Evolutionary conservation across 1,140 invertebrate species (phyloP), one percentile per base, ranked within the genome.

Genomic region (Drosophila equinoxialis): DNA sequence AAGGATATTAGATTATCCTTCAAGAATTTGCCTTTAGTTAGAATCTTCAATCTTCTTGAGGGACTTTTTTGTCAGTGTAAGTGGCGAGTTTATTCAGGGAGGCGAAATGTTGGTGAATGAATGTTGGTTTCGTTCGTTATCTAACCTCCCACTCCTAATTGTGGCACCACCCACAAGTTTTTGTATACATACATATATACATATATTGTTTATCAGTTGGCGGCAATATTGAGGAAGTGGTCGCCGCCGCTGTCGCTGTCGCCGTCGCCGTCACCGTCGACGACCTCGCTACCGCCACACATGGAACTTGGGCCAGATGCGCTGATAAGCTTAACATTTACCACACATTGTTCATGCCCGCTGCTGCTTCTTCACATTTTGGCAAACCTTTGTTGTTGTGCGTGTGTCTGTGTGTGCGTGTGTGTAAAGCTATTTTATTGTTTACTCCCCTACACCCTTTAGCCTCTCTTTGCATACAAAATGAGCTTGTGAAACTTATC

Each of bases 181-280:
- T 23, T 51, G 8, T 51, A 17, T 17, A 17, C 17, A 17, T 14
- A 17, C 1, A 23, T 23, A 23, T 37, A n/a, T 54, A 17, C 14
- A 5, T 48, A 17, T 51, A 41, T 39, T 55, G 68, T 79, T 86
- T 86, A 87, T 86, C 83, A 87, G 82, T 69, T 58, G 42, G 59
- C 69, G 71, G 68, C 68, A 80, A 64, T 70, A 86, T 85, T 87
- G 73, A 87, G 82, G 82, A 85, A 85, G 79, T 82, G 82, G 67
- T 73, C 42, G 73, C 60, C 62, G 73, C 61, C 74, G 42, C 60
- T 58, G 35, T 11, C 35, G 10, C 35, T 10, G 35, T 35, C 7
- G 8, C 6, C 35, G 35, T 11, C 35, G 10, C 35, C 2, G 35
- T 35, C 7, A 2, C 6, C 35, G 35, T 10, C 6, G 35, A 10